Evolutionary conservation across 2,113 vertebrate genomes (phyloP).

Genomic region (Tetrao urogallus): DNA sequence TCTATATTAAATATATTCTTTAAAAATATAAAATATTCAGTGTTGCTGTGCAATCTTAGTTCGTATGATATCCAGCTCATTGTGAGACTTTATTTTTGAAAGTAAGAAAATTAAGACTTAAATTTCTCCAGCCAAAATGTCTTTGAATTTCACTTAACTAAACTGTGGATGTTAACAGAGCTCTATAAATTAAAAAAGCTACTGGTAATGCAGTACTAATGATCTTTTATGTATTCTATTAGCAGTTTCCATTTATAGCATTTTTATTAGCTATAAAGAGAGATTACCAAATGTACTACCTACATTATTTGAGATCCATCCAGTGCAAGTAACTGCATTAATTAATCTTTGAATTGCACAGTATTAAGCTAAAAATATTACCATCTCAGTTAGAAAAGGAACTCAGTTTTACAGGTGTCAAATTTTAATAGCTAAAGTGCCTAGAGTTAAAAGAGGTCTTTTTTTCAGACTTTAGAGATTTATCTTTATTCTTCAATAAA

Average conservation of each 20-base stretch:
- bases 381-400: slow-evolving; percentile 28
- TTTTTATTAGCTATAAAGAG: not conserved
- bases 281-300: not conserved
- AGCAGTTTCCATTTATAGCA: not conserved
- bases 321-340: slow-evolving; percentile 36
- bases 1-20: not conserved
- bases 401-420: slow-evolving; percentile 45
- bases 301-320: not conserved
- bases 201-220: not conserved
- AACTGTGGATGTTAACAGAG: not conserved
- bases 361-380: slow-evolving; percentile 11
- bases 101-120: not conserved
- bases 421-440: slow-evolving; percentile 38
- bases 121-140: not conserved
- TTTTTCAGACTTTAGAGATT: slow-evolving; percentile 38
- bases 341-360: slow-evolving; percentile 38
- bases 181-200: not conserved
- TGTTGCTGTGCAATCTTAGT: not conserved
- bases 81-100: slow-evolving; percentile 40
- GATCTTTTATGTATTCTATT: not conserved
- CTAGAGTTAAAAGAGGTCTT: slow-evolving; percentile 34
- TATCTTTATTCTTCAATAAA: slow-evolving; percentile 35
- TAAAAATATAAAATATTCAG: not conserved
- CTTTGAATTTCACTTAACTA: not conserved
- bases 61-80: not conserved